Base-by-base conservation (phyloP, 2,797 vertebrate genomes). In the Pseudochromis fuscus region DNA sequence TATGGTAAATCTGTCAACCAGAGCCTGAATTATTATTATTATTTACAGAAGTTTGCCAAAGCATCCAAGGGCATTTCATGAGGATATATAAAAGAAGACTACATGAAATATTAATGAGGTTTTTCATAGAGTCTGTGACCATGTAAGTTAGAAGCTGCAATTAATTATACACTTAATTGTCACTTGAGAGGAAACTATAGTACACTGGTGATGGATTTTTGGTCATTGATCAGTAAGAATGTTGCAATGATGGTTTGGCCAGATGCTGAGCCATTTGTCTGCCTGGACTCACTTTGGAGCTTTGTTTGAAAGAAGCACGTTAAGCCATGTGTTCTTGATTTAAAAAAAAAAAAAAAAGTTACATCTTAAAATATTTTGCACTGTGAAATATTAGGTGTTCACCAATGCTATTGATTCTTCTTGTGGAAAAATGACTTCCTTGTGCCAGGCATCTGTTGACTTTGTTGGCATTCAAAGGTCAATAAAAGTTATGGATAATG, bases 1-100 rank as follows among this genome's bases (percentile, higher is more conserved):
- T 56, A 35, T 13, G 38, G 13, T 81, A 68, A 85, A 86, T 72
- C 74, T 82, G 76, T 82, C 83, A 65, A 53, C 51, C 3, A 4
- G 13, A 55, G 6, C 11, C 23, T 87, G 67, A 79, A 35, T 75
- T 57, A 83, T 75, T 50, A 3, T 27, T 40, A n/a, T 67, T 44
- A 46, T 66, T 63, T 37, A 55, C 13, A 63, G 42, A 55, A 2
- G 37, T 79, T 67, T 67, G 63, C 57, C 44, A 74, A 75, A 52
- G 12, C 24, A 49, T 46, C 25, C 19, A 12, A 19, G 28, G 52
- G 38, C 10, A 51, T 31, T 63, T 49, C 49, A 5, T 46, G 56
- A 24, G 66, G 2, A 42, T 37, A 44, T 10, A 19, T 21, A 21
- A 10, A 24, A 42, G 44, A 59, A 63, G 37, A 37, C 19, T 9